phyloP scores from a whole-genome alignment of 1,140 invertebrate genomes.

The Batillaria attramentaria region DNA sequence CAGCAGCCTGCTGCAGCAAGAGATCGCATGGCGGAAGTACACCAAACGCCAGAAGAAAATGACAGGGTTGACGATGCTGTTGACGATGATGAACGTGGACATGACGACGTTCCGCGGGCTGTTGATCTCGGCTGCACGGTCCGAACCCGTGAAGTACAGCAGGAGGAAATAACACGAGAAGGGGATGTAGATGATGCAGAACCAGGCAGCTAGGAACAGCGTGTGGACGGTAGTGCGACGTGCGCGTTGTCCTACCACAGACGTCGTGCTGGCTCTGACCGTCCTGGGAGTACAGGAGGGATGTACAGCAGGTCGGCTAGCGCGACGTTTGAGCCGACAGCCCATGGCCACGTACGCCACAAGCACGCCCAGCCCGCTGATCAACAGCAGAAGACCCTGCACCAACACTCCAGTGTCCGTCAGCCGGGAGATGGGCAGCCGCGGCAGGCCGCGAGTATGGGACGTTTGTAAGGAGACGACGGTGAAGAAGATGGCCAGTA shows the following conservation, averaged over 20 bases:
- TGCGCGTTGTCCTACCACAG: background rate
- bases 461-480: background rate
- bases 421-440: background rate
- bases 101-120: background rate
- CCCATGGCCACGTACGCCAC: constrained; percentile 1
- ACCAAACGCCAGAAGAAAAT: constrained; percentile 7
- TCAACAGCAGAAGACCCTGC: background rate
- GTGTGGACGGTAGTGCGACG: background rate
- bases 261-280: too few species aligned
- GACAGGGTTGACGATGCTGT: constrained; percentile 15
- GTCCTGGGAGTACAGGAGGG: background rate
- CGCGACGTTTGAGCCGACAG: background rate
- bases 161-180: background rate
- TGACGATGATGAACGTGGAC: background rate
- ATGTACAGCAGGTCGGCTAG: background rate
- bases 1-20: too few species aligned
- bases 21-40: too few species aligned
- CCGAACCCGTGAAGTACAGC: background rate
- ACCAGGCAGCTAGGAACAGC: constrained; percentile 2
- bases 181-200: constrained; percentile 11
- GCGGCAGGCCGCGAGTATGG: background rate
- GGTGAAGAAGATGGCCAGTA: background rate
- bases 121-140: background rate
- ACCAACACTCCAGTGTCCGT: background rate
- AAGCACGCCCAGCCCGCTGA: background rate